Conservation (phyloP, 2,888 invertebrate species). For the Agrilus biguttatus region DNA sequence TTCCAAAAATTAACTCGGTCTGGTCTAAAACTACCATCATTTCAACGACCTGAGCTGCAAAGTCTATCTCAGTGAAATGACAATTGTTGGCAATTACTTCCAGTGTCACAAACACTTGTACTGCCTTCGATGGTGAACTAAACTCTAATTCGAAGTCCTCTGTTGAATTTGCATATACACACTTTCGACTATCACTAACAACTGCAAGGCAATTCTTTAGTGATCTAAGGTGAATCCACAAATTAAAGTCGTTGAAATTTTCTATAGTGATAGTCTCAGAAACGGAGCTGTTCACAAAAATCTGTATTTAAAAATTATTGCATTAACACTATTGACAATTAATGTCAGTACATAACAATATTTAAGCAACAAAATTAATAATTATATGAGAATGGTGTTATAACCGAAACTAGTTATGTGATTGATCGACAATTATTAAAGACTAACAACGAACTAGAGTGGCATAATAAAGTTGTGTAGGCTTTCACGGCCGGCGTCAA, state of each 20-base stretch:
- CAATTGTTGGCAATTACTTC: constrained; percentile 30
- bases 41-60: constrained; percentile 28
- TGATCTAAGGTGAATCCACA: constrained; percentile 15
- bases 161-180: constrained; percentile 11
- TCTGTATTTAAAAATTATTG: not conserved
- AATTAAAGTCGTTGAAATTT: constrained; percentile 27
- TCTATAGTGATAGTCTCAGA: constrained; percentile 20
- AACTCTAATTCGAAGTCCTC: constrained; percentile 16
- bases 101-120: constrained; percentile 25
- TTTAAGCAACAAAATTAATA: no score
- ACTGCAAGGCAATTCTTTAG: constrained; percentile 14
- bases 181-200: constrained; percentile 11
- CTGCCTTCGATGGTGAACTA: constrained; percentile 14
- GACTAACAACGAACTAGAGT: no score
- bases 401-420: no score
- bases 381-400: no score
- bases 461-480: no score
- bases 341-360: no score
- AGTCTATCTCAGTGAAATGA: constrained; percentile 27
- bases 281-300: not conserved
- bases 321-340: not conserved
- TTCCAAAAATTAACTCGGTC: no score
- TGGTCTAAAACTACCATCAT: constrained; percentile 10
- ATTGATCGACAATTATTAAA: no score
- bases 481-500: no score